Evolutionary conservation across 92 coral and sea anemone genomes (phyloP).

Genomic region (Micromussa lordhowensis): DNA sequence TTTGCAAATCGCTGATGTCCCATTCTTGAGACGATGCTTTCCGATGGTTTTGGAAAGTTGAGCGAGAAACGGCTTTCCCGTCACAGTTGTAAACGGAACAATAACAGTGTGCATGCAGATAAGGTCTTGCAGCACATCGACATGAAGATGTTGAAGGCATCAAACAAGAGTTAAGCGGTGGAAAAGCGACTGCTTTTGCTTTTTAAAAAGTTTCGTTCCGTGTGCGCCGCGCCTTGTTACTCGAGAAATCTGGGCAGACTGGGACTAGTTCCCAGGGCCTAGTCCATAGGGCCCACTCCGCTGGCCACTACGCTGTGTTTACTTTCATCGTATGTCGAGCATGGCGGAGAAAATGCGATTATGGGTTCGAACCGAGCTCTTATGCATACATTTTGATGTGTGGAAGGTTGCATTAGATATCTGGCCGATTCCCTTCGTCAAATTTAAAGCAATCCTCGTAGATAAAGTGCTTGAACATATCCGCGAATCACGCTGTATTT

Average conservation of each 20-base stretch:
- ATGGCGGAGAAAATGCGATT: slow-evolving; percentile 36
- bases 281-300: too few species aligned
- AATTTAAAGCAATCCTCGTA: slow-evolving; percentile 35
- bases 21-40: slow-evolving; percentile 5
- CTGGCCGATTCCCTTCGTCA: slow-evolving; percentile 48
- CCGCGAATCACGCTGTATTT: slow-evolving; percentile 43
- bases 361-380: slow-evolving; percentile 38
- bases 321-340: neutral
- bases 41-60: slow-evolving; percentile 67
- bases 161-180: neutral
- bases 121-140: slow-evolving; percentile 50
- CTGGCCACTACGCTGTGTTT: too few species aligned
- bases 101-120: slow-evolving; percentile 72
- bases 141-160: slow-evolving; percentile 72
- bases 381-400: slow-evolving; percentile 58
- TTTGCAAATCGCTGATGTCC: slow-evolving; percentile 4
- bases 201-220: neutral
- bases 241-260: neutral
- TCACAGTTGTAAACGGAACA: slow-evolving; percentile 57
- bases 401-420: slow-evolving; percentile 38
- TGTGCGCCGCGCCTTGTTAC: too few species aligned
- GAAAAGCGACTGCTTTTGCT: too few species aligned
- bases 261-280: neutral
- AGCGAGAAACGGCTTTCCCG: slow-evolving; percentile 76
- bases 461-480: slow-evolving; percentile 47